Conservation (phyloP, 2,888 invertebrate genomes). For the Dolichopus griseipennis region DNA sequence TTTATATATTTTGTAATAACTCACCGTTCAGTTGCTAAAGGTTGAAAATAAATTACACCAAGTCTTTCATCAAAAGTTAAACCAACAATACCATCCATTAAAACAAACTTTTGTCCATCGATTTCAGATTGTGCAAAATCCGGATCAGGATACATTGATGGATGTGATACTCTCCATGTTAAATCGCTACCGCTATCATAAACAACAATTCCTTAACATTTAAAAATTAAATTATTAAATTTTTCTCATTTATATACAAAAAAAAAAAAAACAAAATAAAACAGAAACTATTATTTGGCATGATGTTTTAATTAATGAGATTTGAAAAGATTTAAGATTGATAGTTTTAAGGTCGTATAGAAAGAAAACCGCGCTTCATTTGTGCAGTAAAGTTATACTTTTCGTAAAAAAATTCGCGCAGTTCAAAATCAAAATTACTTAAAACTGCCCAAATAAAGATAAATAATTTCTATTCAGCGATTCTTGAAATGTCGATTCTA, state of each 20-base stretch:
- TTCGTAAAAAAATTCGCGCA: no score
- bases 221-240: not conserved
- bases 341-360: no score
- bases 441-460: no score
- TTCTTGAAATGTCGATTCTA: no score
- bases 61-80: constrained; percentile 52
- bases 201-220: constrained; percentile 35
- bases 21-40: constrained; percentile 57
- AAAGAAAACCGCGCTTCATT: no score
- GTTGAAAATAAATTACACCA: constrained; percentile 55
- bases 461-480: no score
- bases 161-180: constrained; percentile 72
- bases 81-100: constrained; percentile 63
- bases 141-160: constrained; percentile 79
- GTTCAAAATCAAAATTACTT: no score
- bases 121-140: constrained; percentile 68
- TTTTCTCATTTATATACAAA: not conserved
- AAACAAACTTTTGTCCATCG: constrained; percentile 53
- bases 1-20: no score
- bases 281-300: not conserved
- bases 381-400: no score
- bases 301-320: no score
- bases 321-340: no score
- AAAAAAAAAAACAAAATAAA: constrained; percentile 32
- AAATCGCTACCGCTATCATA: constrained; percentile 61